phyloP scores from a whole-genome alignment of 1,140 invertebrate genomes.

The Platorchestia sp. region DNA sequence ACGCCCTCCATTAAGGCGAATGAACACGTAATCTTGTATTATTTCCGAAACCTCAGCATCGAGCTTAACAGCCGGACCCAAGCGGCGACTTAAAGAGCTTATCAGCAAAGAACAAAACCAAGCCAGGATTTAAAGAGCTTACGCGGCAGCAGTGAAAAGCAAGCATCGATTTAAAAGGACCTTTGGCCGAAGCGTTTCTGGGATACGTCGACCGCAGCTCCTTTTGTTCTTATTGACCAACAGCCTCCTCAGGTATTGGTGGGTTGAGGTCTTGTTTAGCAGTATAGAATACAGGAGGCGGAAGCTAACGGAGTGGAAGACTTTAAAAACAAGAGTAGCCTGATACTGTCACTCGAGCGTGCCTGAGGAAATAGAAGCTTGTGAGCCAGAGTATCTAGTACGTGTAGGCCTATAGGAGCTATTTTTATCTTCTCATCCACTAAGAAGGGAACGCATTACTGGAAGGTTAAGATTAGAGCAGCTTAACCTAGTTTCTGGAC shows the following conservation, averaged over 20 bases:
- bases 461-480: background rate
- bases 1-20: background rate
- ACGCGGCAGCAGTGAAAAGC: background rate
- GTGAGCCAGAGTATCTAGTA: too few relatives aligned
- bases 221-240: background rate
- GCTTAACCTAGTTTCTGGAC: background rate
- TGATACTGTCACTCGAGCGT: background rate
- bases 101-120: background rate
- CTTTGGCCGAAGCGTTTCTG: background rate
- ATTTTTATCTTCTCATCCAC: background rate
- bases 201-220: background rate
- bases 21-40: background rate
- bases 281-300: background rate
- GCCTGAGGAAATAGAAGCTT: background rate
- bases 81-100: conserved; percentile 6
- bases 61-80: background rate
- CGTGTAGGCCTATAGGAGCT: background rate
- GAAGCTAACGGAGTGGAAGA: background rate
- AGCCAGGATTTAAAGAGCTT: background rate
- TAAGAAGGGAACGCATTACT: background rate
- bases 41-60: background rate
- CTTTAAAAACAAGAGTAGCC: background rate
- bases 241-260: background rate
- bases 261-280: background rate
- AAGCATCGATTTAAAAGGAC: background rate